Evolutionary conservation across 2,113 vertebrate species (phyloP).

Genomic region (Callaeas wilsoni): DNA sequence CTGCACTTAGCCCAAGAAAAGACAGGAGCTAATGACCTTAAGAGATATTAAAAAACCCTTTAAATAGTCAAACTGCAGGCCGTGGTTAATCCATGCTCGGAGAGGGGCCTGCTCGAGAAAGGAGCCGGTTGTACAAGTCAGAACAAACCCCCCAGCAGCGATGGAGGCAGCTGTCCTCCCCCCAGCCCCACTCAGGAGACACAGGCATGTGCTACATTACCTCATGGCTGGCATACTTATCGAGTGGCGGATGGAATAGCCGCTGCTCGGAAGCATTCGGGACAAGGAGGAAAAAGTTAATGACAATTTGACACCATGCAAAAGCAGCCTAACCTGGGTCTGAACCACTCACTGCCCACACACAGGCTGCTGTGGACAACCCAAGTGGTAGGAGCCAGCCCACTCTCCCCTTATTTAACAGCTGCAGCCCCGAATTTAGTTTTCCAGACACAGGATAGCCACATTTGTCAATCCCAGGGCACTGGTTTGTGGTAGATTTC

Average conservation of each 20-base stretch:
- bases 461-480: background rate
- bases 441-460: background rate
- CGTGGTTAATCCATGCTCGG: fast-evolving
- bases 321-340: background rate
- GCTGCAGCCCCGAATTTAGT: background rate
- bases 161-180: background rate
- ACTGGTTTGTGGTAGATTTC: background rate
- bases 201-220: constrained; percentile 75
- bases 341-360: background rate
- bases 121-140: background rate
- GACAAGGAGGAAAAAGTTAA: constrained; percentile 79
- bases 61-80: background rate
- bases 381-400: background rate
- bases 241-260: constrained; percentile 97
- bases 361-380: background rate
- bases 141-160: background rate
- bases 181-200: background rate
- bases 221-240: constrained; percentile 99
- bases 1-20: background rate
- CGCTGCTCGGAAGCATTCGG: constrained; percentile 88
- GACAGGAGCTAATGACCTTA: background rate
- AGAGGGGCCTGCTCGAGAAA: background rate
- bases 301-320: background rate
- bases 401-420: background rate
- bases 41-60: background rate